A percentile compares a stretch with the other conserved stretches of the same genome.
Conservation (phyloP, 2,113 vertebrate genomes). For the Zosterops borbonicus region DNA sequence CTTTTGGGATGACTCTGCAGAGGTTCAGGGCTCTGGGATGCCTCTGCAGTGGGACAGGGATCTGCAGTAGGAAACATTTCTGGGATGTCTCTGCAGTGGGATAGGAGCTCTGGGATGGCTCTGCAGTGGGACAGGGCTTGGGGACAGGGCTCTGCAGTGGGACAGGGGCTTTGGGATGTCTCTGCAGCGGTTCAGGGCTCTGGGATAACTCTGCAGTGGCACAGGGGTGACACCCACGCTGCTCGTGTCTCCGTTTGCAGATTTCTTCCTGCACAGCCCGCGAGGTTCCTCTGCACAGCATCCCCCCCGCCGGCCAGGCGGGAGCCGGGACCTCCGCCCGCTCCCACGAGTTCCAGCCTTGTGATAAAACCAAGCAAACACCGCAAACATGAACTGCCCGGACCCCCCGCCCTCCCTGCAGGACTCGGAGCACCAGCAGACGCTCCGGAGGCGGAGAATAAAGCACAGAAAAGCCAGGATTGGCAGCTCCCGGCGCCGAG, state of each 20-base stretch:
- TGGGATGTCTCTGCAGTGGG: background rate
- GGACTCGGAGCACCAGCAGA: slow-evolving; percentile 33
- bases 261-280: slow-evolving; percentile 54
- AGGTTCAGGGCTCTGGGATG: too few relatives aligned
- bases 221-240: background rate
- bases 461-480: slow-evolving; percentile 71
- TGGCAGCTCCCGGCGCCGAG: background rate
- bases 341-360: slow-evolving; percentile 1
- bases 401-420: slow-evolving; percentile 40
- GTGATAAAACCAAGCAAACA: background rate
- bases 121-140: background rate
- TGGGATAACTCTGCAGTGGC: background rate
- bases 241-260: slow-evolving; percentile 56
- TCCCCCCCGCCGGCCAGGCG: background rate
- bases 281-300: slow-evolving; percentile 44
- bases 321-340: slow-evolving; percentile 30
- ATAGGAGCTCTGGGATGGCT: too few relatives aligned
- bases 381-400: background rate
- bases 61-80: too few relatives aligned
- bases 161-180: too few relatives aligned
- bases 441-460: slow-evolving; percentile 43
- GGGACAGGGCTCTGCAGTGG: background rate
- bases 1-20: too few relatives aligned
- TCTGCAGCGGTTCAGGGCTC: background rate
- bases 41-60: background rate